phyloP scores from a whole-genome alignment of 2,113 vertebrate species.

The Clarias magur region DNA sequence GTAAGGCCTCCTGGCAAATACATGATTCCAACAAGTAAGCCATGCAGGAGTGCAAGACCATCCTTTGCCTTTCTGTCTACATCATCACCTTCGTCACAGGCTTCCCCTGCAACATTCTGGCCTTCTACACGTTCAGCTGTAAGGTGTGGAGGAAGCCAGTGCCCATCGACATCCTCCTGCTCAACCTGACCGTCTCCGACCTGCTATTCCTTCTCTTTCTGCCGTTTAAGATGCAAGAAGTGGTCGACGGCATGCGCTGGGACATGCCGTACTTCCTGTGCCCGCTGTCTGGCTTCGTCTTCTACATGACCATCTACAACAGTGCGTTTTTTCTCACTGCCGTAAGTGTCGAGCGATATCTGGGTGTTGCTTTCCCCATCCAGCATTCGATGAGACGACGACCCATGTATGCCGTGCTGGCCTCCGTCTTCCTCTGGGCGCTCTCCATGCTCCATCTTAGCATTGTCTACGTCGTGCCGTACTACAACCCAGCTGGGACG shows the following conservation, averaged over 20 bases:
- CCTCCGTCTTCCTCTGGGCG: slow-evolving; percentile 78
- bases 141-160: slow-evolving; percentile 75
- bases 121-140: slow-evolving; percentile 76
- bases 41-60: slow-evolving; percentile 59
- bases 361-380: slow-evolving; percentile 85
- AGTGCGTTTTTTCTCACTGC: slow-evolving; percentile 84
- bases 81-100: slow-evolving; percentile 80
- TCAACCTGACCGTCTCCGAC: slow-evolving; percentile 85
- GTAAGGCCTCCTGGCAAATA: background rate
- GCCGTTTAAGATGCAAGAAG: slow-evolving; percentile 85
- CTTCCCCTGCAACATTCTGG: slow-evolving; percentile 81
- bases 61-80: slow-evolving; percentile 77
- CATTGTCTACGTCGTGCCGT: slow-evolving; percentile 76
- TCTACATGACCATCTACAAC: slow-evolving; percentile 88
- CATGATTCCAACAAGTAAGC: background rate
- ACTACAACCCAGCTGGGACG: slow-evolving; percentile 40
- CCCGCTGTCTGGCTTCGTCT: slow-evolving; percentile 77
- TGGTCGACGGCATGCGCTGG: slow-evolving; percentile 69
- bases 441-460: slow-evolving; percentile 76
- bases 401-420: slow-evolving; percentile 66
- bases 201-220: slow-evolving; percentile 84
- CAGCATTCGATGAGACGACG: slow-evolving; percentile 73
- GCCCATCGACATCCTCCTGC: slow-evolving; percentile 82
- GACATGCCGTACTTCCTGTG: slow-evolving; percentile 72
- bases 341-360: slow-evolving; percentile 85